Evolutionary conservation across 53 echinoderm and acorn worm genomes (phyloP), one percentile per base, ranked within the genome.

Genomic region (Henricia sp.): DNA sequence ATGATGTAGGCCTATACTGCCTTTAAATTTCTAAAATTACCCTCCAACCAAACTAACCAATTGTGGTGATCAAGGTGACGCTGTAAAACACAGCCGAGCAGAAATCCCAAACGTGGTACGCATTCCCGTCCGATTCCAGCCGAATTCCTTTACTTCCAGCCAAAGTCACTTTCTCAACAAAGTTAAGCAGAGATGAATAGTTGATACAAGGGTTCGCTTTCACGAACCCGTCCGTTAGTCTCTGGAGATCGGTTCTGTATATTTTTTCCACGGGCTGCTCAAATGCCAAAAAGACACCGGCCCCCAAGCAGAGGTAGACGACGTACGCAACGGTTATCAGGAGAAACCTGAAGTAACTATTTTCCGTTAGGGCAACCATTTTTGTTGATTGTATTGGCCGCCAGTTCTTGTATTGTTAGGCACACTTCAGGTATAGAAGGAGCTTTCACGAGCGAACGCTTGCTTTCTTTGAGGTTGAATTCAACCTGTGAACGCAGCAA

Each of bases 51-150:
- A 44, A 70, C 94, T 89, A 77, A 97, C 97, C 97, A 83, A 95
- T 92, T 3, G 99, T 99, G 23, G 99, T 99, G 17, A 95, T 43
- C 16, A 99, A 73, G 0, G 99, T 99, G 12, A 95, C 92, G 11
- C 93, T 92, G 82, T 92, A 99, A 87, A 99, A 99, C 24, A 99
- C 84, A 6, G 95, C 86, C 11, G 92, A 88, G 2, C 90, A 86
- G 57, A 99, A 99, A 54, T 92, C 89, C 99, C 99, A 99, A 29
- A 88, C 92, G 20, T 88, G 66, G 27, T 89, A 48, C 20, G 71
- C 28, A 0, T 84, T 52, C 5, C 52, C 66, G 34, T 90, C 86
- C 37, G 70, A 42, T 27, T 70, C 82, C 37, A 77, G 5, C 50
- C 63, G 70, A 51, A 90, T 85, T 9, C 86, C 90, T 27, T 69